Percentiles rank a stretch among this genome's conserved stretches.
These are phyloP conservation scores for Ursus arctos DNA, from an alignment of 2,113 vertebrate genomes.

Conservation along the genomic window DNA sequence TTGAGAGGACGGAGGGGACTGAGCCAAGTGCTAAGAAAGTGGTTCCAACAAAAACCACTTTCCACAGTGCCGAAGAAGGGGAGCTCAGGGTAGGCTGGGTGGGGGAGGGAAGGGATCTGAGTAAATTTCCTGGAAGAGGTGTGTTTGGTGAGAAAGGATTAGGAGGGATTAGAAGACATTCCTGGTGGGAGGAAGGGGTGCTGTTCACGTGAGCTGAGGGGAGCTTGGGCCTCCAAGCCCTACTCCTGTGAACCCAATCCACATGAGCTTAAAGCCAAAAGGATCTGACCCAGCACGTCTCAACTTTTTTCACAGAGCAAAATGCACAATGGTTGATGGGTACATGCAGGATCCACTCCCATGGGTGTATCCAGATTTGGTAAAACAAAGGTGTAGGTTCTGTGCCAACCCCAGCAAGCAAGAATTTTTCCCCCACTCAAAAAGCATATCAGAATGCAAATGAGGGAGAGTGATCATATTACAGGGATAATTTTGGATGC, in stretches of 20 bases:
- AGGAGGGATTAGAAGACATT: neutral
- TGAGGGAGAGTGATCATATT: neutral
- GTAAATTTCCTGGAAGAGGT: neutral
- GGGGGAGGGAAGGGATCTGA: neutral
- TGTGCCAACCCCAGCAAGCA: neutral
- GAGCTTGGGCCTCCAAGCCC: neutral
- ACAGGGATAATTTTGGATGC: neutral
- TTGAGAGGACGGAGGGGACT: neutral
- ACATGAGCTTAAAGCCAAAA: neutral
- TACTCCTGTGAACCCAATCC: neutral
- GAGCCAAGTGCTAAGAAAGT: neutral
- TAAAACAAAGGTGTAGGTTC: neutral
- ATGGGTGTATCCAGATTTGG: neutral
- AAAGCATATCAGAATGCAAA: neutral
- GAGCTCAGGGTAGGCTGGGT: neutral
- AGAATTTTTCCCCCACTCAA: neutral
- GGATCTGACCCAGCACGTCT: neutral
- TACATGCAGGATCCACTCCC: neutral
- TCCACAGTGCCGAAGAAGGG: neutral
- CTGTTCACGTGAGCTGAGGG: fast-evolving
- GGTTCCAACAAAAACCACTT: neutral
- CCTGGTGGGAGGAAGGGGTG: neutral
- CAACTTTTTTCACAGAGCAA: neutral
- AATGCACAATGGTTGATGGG: neutral
- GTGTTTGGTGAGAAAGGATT: neutral